phyloP scores from a whole-genome alignment of 2,797 vertebrate genomes.

The Propithecus deckenii region DNA sequence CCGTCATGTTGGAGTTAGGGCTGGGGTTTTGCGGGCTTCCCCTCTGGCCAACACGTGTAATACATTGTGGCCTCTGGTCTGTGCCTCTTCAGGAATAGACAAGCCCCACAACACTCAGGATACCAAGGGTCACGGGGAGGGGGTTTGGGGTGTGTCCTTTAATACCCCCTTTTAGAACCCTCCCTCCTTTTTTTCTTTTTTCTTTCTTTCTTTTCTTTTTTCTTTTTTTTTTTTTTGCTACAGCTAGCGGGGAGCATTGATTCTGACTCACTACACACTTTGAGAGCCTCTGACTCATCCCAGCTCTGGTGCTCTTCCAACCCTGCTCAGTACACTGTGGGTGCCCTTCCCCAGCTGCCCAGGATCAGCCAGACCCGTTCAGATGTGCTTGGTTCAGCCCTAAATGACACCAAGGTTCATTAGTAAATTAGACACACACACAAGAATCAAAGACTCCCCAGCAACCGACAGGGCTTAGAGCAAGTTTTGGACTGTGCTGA shows the following conservation, averaged over 20 bases:
- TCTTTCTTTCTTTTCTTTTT: too few species aligned
- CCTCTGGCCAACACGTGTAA: background rate
- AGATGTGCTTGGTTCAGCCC: slow-evolving; percentile 67
- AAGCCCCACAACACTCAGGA: background rate
- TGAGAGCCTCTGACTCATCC: slow-evolving; percentile 68
- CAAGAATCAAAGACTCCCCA: slow-evolving; percentile 71
- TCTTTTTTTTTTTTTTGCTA: background rate
- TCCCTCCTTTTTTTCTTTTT: background rate
- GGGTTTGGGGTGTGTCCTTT: background rate
- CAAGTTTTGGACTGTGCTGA: slow-evolving; percentile 58
- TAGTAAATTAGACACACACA: slow-evolving; percentile 77
- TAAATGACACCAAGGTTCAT: slow-evolving; percentile 75
- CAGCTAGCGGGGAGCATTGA: background rate
- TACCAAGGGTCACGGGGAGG: background rate
- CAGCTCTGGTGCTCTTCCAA: slow-evolving; percentile 70
- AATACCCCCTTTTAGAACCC: background rate
- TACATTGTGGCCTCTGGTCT: background rate
- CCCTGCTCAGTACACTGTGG: slow-evolving; percentile 46
- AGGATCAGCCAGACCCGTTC: slow-evolving; percentile 40
- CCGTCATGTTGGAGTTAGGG: background rate
- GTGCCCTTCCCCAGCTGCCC: slow-evolving; percentile 71
- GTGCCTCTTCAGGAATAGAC: background rate
- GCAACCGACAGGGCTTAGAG: slow-evolving; percentile 57
- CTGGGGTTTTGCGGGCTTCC: background rate
- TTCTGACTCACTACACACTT: slow-evolving; percentile 64